Conservation (phyloP, 2,113 vertebrate genomes). For the Gallinago media region DNA sequence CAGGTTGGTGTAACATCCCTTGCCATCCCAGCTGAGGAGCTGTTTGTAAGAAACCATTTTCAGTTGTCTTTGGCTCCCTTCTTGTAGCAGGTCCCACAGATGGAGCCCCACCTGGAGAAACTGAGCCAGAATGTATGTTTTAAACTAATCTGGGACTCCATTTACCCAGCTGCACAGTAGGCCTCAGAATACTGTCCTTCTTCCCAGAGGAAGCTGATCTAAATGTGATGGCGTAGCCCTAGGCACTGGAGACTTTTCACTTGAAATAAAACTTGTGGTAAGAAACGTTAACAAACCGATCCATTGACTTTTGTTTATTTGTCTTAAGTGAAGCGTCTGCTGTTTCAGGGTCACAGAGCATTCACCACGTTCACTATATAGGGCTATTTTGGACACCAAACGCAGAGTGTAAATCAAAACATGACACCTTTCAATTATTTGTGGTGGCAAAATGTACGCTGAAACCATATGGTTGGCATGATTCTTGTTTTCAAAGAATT, state of each 20-base stretch:
- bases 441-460: background rate
- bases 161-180: background rate
- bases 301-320: constrained; percentile 23
- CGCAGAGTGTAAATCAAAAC: constrained; percentile 13
- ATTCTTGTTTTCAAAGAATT: background rate
- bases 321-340: background rate
- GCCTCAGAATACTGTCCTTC: background rate
- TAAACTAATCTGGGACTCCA: background rate
- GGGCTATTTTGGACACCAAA: constrained; percentile 5
- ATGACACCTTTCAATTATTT: background rate
- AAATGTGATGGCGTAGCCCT: background rate
- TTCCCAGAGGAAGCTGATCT: background rate
- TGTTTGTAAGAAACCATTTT: background rate
- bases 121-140: background rate
- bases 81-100: background rate
- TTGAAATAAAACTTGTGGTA: background rate
- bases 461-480: background rate
- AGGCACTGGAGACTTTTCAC: background rate
- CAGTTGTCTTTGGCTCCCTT: background rate
- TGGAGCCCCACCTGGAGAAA: background rate
- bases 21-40: background rate
- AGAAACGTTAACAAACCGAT: background rate
- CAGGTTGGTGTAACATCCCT: background rate
- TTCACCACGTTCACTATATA: background rate
- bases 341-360: background rate